Percentiles rank a stretch among this genome's conserved stretches.
These are phyloP conservation scores for Montipora foliosa DNA, from an alignment of 64 coral and sea anemone species.

Conservation along the genomic window DNA sequence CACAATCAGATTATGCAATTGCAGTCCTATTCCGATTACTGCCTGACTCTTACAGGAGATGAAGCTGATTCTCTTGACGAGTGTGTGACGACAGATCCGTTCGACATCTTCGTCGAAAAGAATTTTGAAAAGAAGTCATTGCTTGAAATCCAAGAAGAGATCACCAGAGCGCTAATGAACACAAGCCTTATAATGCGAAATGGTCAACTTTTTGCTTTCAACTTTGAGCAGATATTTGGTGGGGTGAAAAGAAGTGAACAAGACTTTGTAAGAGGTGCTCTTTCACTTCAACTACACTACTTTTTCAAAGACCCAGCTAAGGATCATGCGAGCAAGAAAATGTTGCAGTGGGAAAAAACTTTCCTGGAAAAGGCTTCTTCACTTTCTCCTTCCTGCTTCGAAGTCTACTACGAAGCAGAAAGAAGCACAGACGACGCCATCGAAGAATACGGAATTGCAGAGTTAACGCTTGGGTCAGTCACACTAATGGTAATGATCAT, in stretches of 20 bases:
- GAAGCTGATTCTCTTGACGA: conserved; percentile 4
- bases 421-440: conserved; percentile 83
- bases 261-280: conserved; percentile 9
- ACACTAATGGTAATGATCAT: conserved; percentile 66
- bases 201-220: conserved; percentile 50
- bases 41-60: conserved; percentile 22
- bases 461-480: conserved; percentile 56
- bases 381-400: conserved; percentile 1
- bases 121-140: conserved; percentile 42
- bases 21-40: conserved; percentile 23
- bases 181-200: conserved; percentile 61
- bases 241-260: conserved; percentile 2
- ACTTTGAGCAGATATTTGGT: conserved; percentile 73
- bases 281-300: conserved; percentile 63
- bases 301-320: conserved; percentile 43
- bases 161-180: conserved; percentile 54
- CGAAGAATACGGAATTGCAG: conserved; percentile 35
- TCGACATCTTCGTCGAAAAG: conserved; percentile 40
- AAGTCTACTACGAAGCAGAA: conserved; percentile 45
- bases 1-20: conserved; percentile 41
- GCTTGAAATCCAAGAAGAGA: not conserved
- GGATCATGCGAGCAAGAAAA: not conserved
- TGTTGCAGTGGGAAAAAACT: conserved; percentile 66
- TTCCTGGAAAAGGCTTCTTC: conserved; percentile 31
- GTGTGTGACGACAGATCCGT: conserved; percentile 53